Evolutionary conservation across 2,888 invertebrate genomes (phyloP), one percentile per base, ranked within the genome.

Genomic region (Rhopalosiphum nymphaeae): DNA sequence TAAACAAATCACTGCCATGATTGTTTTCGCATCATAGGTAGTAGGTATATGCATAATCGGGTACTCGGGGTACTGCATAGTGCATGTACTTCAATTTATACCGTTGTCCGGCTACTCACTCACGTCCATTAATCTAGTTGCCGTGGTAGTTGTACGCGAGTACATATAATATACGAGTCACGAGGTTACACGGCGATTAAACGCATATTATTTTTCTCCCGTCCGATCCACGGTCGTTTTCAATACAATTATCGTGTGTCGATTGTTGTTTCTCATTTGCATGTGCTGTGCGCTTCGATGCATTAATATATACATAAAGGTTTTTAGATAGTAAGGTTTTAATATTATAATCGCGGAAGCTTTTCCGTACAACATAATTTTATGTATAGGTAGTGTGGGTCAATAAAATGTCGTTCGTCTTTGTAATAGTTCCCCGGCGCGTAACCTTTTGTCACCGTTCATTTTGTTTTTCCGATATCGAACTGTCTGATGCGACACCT

Each of bases 401-500:
- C 91, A 91, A 91, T 84, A 91, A 88, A 91, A 91, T 91, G 26
- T 42, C 84, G 53, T 56, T 84, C 78, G 78, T 78, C 84, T 91
- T 84, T 84, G 42, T 84, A 84, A 84, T 84, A 84, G 36, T 91
- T 84, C 53, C 29, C 42, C 25, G 36, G 53, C 1, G 42, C 91
- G 56, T 84, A 84, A 84, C 91, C 53, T 84, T 49, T 91, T 91
- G 78, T 56, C 44, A n/a, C 16, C 13, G 85, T 86, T 44, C 36
- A 49, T 91, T 91, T 29, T 44, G 91, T 91, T 56, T 91, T 91
- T 46, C 91, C 86, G n/a, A 86, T 86, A 86, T 91, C n/a, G 44
- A 36, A 21, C 36, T n/a, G 57, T 91, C n/a, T 86, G 91, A 91
- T 86, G 57, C 84, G 85, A 49, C 11, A 36, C 36, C 13, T 10